Evolutionary conservation across 2,113 vertebrate genomes (phyloP).

Genomic region (Aptenodytes patagonicus): DNA sequence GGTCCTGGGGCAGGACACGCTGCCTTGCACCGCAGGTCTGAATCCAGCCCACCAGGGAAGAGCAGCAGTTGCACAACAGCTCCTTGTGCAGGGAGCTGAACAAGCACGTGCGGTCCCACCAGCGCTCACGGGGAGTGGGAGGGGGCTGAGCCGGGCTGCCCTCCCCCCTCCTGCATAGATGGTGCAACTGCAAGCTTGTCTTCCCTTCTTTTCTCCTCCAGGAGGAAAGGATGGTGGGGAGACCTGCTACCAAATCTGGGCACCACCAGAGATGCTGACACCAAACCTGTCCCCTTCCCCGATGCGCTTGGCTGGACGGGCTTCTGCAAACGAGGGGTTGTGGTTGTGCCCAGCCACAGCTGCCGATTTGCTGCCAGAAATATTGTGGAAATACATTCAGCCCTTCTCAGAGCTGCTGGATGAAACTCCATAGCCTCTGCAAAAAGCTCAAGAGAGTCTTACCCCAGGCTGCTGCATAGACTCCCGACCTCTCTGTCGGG

Average conservation of each 20-base stretch:
- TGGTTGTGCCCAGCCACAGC: not conserved
- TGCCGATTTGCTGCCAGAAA: not conserved
- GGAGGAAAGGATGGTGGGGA: not conserved
- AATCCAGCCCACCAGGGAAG: not conserved
- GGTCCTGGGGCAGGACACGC: not conserved
- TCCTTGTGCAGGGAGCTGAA: not conserved
- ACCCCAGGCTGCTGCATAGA: fast-evolving
- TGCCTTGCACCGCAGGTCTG: not conserved
- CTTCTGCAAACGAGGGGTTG: not conserved
- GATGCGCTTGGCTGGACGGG: not conserved
- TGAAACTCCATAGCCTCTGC: not conserved
- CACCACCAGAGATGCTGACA: not conserved
- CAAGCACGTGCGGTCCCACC: not conserved
- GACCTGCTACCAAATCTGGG: not conserved
- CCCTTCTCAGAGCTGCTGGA: not conserved
- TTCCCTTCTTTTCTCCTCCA: not conserved
- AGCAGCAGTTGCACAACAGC: not conserved
- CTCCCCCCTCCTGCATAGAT: not conserved
- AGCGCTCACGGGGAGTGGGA: not conserved
- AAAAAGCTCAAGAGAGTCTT: not conserved
- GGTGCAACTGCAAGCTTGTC: not conserved
- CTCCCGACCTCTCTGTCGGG: fast-evolving
- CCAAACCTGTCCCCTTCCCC: not conserved
- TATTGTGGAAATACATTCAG: not conserved
- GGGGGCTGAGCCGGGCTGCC: not conserved